Conservation (phyloP, 1,140 invertebrate genomes). For the Leucophenga varia region DNA sequence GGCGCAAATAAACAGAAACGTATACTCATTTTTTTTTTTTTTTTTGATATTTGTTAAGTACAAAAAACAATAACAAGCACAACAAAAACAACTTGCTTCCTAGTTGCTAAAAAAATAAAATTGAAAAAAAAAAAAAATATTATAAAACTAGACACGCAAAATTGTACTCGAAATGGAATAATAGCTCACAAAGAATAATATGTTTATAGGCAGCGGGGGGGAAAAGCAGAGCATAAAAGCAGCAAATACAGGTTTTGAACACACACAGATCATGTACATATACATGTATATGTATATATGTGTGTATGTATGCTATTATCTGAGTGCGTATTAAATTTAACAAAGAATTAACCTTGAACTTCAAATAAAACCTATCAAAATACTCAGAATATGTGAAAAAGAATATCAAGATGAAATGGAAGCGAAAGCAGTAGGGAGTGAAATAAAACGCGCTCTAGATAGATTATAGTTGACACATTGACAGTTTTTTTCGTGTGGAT, state of each 20-base stretch:
- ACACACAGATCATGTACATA: constrained; percentile 12
- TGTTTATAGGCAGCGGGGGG: too few species aligned
- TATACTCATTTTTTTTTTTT: too few species aligned
- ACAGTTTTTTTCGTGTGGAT: constrained; percentile 1
- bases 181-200: too few species aligned
- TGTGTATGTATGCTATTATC: constrained; percentile 9
- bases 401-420: constrained; percentile 12
- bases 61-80: too few species aligned
- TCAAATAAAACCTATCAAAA: constrained; percentile 16
- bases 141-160: too few species aligned
- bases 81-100: too few species aligned
- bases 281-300: not conserved
- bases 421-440: constrained; percentile 4
- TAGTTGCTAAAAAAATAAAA: too few species aligned
- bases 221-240: constrained; percentile 20
- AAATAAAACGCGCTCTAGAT: not conserved
- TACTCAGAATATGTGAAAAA: too few species aligned
- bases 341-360: constrained; percentile 45
- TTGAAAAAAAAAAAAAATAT: not conserved
- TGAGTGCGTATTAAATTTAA: constrained; percentile 10
- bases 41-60: too few species aligned
- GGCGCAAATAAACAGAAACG: too few species aligned
- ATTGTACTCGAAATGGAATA: too few species aligned
- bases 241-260: too few species aligned
- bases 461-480: constrained; percentile 19